Evolutionary conservation across 2,888 invertebrate species (phyloP), one percentile per base, ranked within the genome.

Genomic region (Lasioglossum lativentre): DNA sequence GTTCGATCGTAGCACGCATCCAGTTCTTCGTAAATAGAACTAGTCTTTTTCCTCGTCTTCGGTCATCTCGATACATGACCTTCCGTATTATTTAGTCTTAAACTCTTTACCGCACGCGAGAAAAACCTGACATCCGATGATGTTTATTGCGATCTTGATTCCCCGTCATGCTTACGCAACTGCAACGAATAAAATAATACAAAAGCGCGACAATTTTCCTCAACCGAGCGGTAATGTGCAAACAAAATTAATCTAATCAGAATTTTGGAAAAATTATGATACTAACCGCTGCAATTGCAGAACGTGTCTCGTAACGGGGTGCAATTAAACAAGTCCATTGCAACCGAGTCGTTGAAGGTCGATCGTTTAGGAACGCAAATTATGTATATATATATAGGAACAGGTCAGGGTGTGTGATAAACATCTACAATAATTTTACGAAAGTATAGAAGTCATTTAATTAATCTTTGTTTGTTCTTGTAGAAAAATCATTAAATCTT

Each of bases 361-460:
- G 27, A 27, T 52, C 30, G 63, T 30, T 30, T 30, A 19, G 77
- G 76, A 66, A 78, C 12, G 38, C 12, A n/a, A n/a, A n/a, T n/a
- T 34, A 34, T 34, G 34, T 34, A 3, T 3, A 34, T 34, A 14
- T 23, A n/a, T 12, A 12, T 4, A 82, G 56, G 74, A 81, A 66
- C 0, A 47, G 16, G 4, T 30, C 23, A n/a, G 30, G 19, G 30
- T 56, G 30, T 56, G 42, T 77, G 68, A 52, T n/a, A 75, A 16
- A 27, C 45, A 66, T 30, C n/a, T 38, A 76, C 75, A 63, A 75
- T 63, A 75, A 68, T 78, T 92, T 88, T 93, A 93, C 72, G 90
- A 94, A 94, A 93, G 92, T 92, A 93, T 92, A 92, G 87, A 93
- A 93, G 90, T 90, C 80, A 76, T 93, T 93, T 93, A 92, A 93